Evolutionary conservation across 2,113 vertebrate genomes (phyloP), one percentile per base, ranked within the genome.

Genomic region (Mormyrus lacerda): DNA sequence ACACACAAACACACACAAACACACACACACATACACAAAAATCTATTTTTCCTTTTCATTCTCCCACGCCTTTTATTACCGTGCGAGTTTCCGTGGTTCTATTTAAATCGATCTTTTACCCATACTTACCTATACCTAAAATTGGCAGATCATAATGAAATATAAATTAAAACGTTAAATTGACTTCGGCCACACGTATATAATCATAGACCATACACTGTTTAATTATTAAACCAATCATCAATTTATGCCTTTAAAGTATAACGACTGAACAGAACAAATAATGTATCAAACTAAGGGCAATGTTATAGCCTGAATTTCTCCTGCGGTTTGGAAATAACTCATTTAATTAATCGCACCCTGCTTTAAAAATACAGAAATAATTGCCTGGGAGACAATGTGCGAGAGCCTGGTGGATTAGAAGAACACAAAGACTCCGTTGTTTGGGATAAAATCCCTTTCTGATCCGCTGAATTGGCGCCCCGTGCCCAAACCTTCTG

Each of bases 401-500:
- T 69, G 90, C 88, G 89, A 87, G 92, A 91, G 87, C 92, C 90
- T 90, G 91, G 89, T 89, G 95, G 95, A 96, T 96, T 96, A 96
- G 91, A 93, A 85, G 76, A 85, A 90, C 93, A 96, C 95, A 96
- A 96, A 95, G 94, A 92, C 39, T 90, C 83, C 90, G 90, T 95
- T 96, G 95, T 96, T 95, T 93, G 93, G 90, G 69, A 88, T 93
- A 90, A 95, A 96, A 95, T 95, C 94, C 94, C 89, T 91, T 91
- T 92, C 92, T 94, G 93, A 95, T 95, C 94, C 94, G 91, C 92
- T 91, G 92, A 94, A 93, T 55, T 93, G 90, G 93, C n/a, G 50
- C 44, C 11, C 44, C 83, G 2, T 27, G n/a, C 93, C 91, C 92
- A 89, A 91, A 89, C 82, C 89, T 90, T 51, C 92, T 89, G 88